Evolutionary conservation across 1,140 invertebrate species (phyloP).

Genomic region (Homalodisca vitripennis): DNA sequence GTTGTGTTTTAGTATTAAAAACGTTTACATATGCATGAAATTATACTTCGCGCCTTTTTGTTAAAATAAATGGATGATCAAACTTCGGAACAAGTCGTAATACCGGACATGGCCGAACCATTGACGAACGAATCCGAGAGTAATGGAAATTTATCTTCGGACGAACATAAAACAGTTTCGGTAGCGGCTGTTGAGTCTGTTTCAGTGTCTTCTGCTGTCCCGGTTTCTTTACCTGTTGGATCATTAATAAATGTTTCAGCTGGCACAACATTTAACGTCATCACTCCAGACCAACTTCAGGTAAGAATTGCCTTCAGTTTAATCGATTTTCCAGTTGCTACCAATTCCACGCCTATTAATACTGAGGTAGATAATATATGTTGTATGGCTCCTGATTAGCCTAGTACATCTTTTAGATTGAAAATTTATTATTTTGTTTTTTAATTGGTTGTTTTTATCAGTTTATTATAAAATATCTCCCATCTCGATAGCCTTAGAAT

Average conservation of each 20-base stretch:
- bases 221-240: constrained; percentile 73
- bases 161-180: constrained; percentile 37
- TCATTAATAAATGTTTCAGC: constrained; percentile 67
- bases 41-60: constrained; percentile 30
- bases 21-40: too few relatives aligned
- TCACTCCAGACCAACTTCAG: constrained; percentile 77
- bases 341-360: too few relatives aligned
- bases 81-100: constrained; percentile 63
- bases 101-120: constrained; percentile 65
- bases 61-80: constrained; percentile 52
- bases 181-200: constrained; percentile 46
- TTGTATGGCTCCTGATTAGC: too few relatives aligned
- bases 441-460: too few relatives aligned
- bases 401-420: too few relatives aligned
- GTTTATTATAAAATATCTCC: too few relatives aligned
- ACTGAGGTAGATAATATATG: too few relatives aligned
- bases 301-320: constrained; percentile 46
- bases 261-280: constrained; percentile 76
- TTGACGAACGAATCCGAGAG: constrained; percentile 59
- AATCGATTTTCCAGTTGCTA: too few relatives aligned
- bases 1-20: too few relatives aligned
- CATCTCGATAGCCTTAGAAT: too few relatives aligned
- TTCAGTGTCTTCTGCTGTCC: constrained; percentile 54
- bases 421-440: too few relatives aligned
- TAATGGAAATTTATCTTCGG: constrained; percentile 50